Evolutionary conservation across 2,888 invertebrate species (phyloP), one percentile per base, ranked within the genome.

Genomic region (Siphonodentalium dalli): DNA sequence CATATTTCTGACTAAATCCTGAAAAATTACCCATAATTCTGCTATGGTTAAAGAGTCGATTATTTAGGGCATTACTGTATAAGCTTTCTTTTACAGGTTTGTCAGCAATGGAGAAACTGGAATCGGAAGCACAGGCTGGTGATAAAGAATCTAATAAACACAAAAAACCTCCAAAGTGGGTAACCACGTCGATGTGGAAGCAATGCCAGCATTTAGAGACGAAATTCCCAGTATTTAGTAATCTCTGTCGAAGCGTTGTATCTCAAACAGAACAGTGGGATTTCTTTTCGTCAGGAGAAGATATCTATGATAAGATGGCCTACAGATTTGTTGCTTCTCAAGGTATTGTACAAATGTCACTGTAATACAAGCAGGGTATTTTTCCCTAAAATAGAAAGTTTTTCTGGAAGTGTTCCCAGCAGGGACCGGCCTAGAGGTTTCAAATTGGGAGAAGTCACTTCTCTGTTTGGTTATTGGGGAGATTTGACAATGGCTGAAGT

Each of bases 141-240:
- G 57, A 68, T 39, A 59, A 59, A 15, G 39, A 57, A 33, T 57
- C 71, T 15, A 44, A 48, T 34, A 67, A 68, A 34, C 61, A 65
- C 33, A 67, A 63, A 39, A 42, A 38, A 2, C 63, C 63, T 11
- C 74, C 74, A 1, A 58, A 54, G n/a, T 79, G 78, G 77, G 59
- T 79, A 31, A 64, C 61, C 2, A 73, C 71, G 18, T 52, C 66
- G 13, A 68, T 62, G 58, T 79, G 79, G 78, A 53, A 57, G 21
- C 76, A 75, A 52, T 79, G 78, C 48, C 77, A 76, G 59, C 69
- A 73, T 49, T 59, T 79, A 42, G 78, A 78, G 47, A 68, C 69
- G n/a, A 68, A 64, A 1, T 50, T 78, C 21, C 60, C 65, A 7
- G 52, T 41, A 24, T 77, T 75, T 52, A 52, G 54, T 15, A 58